phyloP scores from a whole-genome alignment of 1,140 invertebrate species.

The Araneus ventricosus region DNA sequence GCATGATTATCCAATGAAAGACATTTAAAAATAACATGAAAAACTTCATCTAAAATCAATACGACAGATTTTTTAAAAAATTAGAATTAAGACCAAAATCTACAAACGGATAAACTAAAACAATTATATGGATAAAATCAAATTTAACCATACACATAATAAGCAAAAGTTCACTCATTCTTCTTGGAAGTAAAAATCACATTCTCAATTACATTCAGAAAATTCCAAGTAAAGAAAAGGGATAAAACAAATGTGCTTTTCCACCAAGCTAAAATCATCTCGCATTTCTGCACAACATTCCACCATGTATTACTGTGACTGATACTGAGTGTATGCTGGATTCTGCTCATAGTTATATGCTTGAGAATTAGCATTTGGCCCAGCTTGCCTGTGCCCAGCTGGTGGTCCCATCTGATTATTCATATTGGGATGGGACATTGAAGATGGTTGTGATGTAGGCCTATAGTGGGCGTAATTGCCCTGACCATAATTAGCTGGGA shows the following conservation, averaged over 20 bases:
- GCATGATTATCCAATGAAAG: no score
- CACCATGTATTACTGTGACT: neutral
- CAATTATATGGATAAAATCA: neutral
- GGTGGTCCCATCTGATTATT: conserved; percentile 45
- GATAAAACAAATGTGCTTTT: neutral
- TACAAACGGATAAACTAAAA: neutral
- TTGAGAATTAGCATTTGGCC: neutral
- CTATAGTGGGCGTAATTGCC: conserved; percentile 51
- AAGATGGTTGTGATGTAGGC: conserved; percentile 41
- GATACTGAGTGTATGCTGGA: conserved; percentile 33
- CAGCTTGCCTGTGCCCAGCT: conserved; percentile 12
- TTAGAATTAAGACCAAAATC: neutral
- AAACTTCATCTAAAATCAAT: no score
- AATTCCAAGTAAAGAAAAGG: neutral
- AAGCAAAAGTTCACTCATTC: neutral
- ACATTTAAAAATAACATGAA: no score
- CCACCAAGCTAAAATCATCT: neutral
- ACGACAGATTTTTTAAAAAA: neutral
- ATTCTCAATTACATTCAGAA: neutral
- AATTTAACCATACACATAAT: neutral
- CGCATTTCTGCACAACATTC: neutral
- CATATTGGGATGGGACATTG: conserved; percentile 39
- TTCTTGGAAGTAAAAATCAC: neutral
- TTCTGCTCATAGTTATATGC: conserved; percentile 28
- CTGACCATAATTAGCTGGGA: conserved; percentile 53